These are phyloP conservation scores for Alcis repandata DNA, from an alignment of 2,888 invertebrate species.

Conservation along the genomic window DNA sequence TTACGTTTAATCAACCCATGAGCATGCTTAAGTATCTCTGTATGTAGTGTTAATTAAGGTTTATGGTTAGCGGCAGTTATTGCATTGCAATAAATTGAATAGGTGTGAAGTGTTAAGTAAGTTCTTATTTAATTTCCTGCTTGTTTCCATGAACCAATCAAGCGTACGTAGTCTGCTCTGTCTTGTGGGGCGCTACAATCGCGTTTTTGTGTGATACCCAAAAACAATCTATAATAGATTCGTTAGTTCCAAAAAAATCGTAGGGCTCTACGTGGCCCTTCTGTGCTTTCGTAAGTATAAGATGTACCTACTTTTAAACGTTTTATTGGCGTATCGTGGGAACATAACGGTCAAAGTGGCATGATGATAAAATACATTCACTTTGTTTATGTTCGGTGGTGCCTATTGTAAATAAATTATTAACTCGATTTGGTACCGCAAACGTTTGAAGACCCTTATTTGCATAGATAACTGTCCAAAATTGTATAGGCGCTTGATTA, in stretches of 20 bases:
- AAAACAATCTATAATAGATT: too few relatives aligned
- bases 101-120: too few relatives aligned
- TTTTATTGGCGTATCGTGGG: neutral
- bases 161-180: neutral
- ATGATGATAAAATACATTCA: conserved; percentile 7
- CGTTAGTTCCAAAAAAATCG: too few relatives aligned
- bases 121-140: neutral
- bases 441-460: conserved; percentile 22
- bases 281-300: neutral
- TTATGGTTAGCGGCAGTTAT: neutral
- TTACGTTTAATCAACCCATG: too few relatives aligned
- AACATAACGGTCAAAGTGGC: conserved; percentile 15
- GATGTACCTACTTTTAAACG: neutral
- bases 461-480: conserved; percentile 32
- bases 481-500: conserved; percentile 15
- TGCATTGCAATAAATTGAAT: neutral
- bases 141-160: neutral
- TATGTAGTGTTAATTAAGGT: neutral
- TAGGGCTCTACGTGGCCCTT: too few relatives aligned
- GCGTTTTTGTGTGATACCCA: too few relatives aligned
- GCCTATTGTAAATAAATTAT: conserved; percentile 12
- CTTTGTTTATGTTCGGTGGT: conserved; percentile 8
- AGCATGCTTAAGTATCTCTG: neutral
- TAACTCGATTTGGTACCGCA: conserved; percentile 9
- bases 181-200: too few relatives aligned